Evolutionary conservation across 2,797 vertebrate species (phyloP).

Genomic region (Chelon labrosus): DNA sequence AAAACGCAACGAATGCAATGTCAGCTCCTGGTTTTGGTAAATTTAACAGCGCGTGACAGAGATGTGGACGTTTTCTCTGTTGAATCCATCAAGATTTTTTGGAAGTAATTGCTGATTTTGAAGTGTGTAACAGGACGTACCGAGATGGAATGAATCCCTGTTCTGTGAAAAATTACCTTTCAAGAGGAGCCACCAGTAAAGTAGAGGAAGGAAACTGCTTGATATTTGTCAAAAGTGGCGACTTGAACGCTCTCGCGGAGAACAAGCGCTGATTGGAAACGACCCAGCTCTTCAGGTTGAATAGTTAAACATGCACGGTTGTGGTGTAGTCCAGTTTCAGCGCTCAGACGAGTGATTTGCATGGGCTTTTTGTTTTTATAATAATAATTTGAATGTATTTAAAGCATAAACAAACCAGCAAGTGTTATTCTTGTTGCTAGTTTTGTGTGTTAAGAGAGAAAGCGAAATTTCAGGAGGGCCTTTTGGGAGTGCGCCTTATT

Average conservation of each 20-base stretch:
- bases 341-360: no score
- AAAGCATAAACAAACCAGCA: no score
- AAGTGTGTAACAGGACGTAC: constrained; percentile 24
- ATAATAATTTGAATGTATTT: no score
- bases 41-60: background rate
- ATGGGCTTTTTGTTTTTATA: no score
- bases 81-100: constrained; percentile 29
- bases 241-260: background rate
- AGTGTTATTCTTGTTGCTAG: background rate
- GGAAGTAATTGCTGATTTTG: constrained; percentile 45
- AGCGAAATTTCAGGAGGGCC: constrained; percentile 1
- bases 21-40: no score
- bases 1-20: no score
- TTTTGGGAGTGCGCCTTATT: constrained; percentile 21
- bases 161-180: constrained; percentile 35
- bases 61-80: constrained; percentile 21
- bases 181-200: constrained; percentile 2
- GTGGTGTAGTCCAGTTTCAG: no score
- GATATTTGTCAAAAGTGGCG: background rate
- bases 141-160: constrained; percentile 32
- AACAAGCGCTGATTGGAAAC: no score
- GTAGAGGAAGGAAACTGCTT: constrained; percentile 8
- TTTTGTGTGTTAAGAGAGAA: no score
- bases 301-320: no score
- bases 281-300: no score